Evolutionary conservation across 2,113 vertebrate species (phyloP).

Genomic region (Atherinomorus stipes): DNA sequence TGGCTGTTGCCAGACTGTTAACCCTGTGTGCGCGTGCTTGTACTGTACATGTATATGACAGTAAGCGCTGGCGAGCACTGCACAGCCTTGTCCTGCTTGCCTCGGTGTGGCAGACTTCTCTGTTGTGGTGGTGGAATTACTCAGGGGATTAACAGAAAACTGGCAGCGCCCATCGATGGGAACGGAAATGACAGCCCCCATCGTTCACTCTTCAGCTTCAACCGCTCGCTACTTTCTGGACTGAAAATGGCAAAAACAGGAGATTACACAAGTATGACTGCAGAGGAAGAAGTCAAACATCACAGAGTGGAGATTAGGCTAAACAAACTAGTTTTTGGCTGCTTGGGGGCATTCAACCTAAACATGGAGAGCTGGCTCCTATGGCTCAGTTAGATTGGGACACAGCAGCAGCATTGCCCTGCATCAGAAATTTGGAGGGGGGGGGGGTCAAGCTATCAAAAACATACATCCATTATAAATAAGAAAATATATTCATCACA

Average conservation of each 20-base stretch:
- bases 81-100: constrained; percentile 40
- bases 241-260: constrained; percentile 70
- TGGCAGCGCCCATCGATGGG: constrained; percentile 72
- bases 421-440: constrained; percentile 26
- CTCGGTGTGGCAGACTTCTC: constrained; percentile 60
- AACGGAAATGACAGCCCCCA: constrained; percentile 75
- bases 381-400: constrained; percentile 66
- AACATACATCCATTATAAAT: constrained; percentile 2
- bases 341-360: constrained; percentile 56
- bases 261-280: constrained; percentile 71
- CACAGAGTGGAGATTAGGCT: constrained; percentile 72
- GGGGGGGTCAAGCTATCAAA: constrained; percentile 18
- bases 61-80: constrained; percentile 9
- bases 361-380: constrained; percentile 59
- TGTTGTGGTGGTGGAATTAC: constrained; percentile 76
- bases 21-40: constrained; percentile 4
- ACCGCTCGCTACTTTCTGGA: constrained; percentile 54
- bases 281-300: constrained; percentile 73
- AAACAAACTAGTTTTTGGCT: constrained; percentile 63
- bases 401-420: constrained; percentile 23
- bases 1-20: constrained; percentile 25
- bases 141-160: constrained; percentile 75
- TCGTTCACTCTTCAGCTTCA: constrained; percentile 66
- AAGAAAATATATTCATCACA: constrained; percentile 12
- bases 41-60: background rate